Conservation (phyloP, 2,113 vertebrate species). For the Pygoscelis antarcticus region DNA sequence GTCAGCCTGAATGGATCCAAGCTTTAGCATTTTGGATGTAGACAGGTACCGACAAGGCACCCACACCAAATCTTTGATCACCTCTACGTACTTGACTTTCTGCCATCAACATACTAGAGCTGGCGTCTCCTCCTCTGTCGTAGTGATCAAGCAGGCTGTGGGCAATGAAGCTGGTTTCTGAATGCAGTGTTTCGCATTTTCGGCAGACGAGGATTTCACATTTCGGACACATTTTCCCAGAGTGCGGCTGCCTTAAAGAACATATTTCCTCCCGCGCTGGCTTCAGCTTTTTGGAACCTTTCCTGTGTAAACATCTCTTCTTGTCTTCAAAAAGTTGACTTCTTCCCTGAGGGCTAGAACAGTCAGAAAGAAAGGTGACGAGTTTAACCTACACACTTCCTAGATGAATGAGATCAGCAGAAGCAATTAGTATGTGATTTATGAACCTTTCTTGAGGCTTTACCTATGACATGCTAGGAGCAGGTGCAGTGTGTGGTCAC, state of each 20-base stretch:
- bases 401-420: background rate
- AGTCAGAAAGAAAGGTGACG: background rate
- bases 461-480: background rate
- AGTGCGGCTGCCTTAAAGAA: background rate
- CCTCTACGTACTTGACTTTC: background rate
- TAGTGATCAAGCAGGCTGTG: slow-evolving; percentile 75
- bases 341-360: slow-evolving; percentile 35
- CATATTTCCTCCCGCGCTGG: background rate
- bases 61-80: background rate
- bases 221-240: slow-evolving; percentile 60
- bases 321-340: slow-evolving; percentile 16
- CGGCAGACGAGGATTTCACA: slow-evolving; percentile 63
- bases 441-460: background rate
- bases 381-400: background rate
- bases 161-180: slow-evolving; percentile 64
- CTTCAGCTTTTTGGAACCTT: slow-evolving; percentile 6
- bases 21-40: too few species aligned
- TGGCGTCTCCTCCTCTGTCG: background rate
- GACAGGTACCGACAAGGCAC: background rate
- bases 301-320: background rate
- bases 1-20: background rate
- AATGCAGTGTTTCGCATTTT: slow-evolving; percentile 68
- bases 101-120: background rate
- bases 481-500: background rate
- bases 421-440: background rate